These are phyloP conservation scores for Drosophila multiciliata DNA, from an alignment of 2,888 invertebrate species.

Conservation along the genomic window DNA sequence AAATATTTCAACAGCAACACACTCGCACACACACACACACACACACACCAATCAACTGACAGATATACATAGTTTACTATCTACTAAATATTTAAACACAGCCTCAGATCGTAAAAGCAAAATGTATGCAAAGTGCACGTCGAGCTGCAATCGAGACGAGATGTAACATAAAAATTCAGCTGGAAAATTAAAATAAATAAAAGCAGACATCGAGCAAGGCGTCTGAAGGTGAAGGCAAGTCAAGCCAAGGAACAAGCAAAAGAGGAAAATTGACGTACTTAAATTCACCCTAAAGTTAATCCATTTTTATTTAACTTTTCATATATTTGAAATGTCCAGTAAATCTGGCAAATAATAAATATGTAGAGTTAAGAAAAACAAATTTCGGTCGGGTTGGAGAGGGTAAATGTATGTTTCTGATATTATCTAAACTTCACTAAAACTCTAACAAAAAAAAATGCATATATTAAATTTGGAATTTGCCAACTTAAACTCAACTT, in stretches of 20 bases:
- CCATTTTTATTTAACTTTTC: neutral
- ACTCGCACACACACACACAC: slow-evolving; percentile 11
- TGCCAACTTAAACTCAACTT: neutral
- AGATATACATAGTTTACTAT: slow-evolving; percentile 73
- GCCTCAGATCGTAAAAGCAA: slow-evolving; percentile 77
- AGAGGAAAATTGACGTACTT: neutral
- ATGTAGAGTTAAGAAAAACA: accelerated
- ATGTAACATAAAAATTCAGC: slow-evolving; percentile 55
- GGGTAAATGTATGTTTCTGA: neutral
- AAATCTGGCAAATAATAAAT: neutral
- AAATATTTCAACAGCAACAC: slow-evolving; percentile 59
- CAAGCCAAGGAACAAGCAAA: neutral
- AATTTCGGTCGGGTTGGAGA: neutral
- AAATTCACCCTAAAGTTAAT: slow-evolving; percentile 16
- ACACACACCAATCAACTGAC: slow-evolving; percentile 22
- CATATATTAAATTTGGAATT: neutral
- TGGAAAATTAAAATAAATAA: slow-evolving; percentile 75
- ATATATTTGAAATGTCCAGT: neutral
- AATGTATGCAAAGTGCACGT: slow-evolving; percentile 80
- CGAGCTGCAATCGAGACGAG: slow-evolving; percentile 77
- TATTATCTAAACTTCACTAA: neutral
- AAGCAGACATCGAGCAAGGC: slow-evolving; percentile 44
- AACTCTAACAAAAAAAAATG: neutral
- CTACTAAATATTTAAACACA: slow-evolving; percentile 77
- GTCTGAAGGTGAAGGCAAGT: slow-evolving; percentile 22